Conservation (phyloP, 2,113 vertebrate genomes). For the Anseranas semipalmata region DNA sequence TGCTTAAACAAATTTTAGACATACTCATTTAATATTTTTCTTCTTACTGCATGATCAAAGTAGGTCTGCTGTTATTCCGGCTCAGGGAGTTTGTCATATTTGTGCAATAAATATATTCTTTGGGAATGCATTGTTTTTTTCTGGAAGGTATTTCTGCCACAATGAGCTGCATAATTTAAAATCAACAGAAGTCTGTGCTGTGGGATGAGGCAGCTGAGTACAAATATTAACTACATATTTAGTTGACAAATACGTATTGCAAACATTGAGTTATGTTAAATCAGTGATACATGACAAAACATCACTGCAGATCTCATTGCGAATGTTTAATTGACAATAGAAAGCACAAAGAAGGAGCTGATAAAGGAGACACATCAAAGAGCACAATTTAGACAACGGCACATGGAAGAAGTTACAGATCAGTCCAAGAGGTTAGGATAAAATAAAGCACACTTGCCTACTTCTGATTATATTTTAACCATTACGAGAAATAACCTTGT, state of each 20-base stretch:
- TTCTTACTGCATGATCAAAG: neutral
- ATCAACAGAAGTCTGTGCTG: neutral
- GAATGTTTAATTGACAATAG: neutral
- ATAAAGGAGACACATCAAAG: neutral
- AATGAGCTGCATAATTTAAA: neutral
- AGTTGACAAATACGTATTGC: neutral
- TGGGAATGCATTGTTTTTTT: neutral
- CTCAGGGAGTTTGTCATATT: neutral
- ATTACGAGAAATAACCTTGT: neutral
- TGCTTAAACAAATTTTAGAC: neutral
- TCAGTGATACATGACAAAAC: accelerated
- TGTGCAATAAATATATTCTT: neutral
- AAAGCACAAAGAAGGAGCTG: neutral
- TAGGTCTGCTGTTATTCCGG: neutral
- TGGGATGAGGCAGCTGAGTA: neutral
- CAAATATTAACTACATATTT: neutral
- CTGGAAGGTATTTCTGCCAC: neutral
- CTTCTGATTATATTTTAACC: neutral
- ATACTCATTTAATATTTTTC: neutral
- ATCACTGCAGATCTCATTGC: neutral
- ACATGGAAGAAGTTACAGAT: neutral
- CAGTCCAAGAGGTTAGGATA: neutral
- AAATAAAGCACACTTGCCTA: neutral
- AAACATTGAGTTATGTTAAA: neutral
- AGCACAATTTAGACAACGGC: neutral